phyloP scores from a whole-genome alignment of 2,797 vertebrate species.

The Champsocephalus gunnari region DNA sequence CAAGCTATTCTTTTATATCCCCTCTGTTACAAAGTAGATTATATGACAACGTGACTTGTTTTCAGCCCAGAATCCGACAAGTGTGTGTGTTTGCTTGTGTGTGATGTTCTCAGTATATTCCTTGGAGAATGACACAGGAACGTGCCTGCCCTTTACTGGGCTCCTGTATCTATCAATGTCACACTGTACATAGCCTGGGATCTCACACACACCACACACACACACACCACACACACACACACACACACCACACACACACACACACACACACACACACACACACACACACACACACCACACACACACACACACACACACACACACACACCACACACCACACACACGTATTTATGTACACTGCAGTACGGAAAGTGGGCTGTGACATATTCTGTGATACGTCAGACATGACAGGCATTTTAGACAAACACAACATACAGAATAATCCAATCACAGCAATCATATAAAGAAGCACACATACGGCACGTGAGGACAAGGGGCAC shows the following conservation, averaged over 20 bases:
- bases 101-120: conserved; percentile 26
- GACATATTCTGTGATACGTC: conserved; percentile 52
- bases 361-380: conserved; percentile 29
- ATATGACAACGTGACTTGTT: conserved; percentile 20
- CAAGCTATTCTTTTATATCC: conserved; percentile 21
- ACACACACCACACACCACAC: no score
- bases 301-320: neutral
- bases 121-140: conserved; percentile 38
- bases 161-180: conserved; percentile 67
- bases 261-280: neutral
- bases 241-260: conserved; percentile 3
- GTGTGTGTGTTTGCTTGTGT: conserved; percentile 27
- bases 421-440: conserved; percentile 5
- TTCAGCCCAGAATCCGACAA: conserved; percentile 25
- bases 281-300: conserved; percentile 11
- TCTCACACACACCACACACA: conserved; percentile 21
- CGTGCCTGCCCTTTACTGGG: conserved; percentile 50
- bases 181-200: conserved; percentile 52
- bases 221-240: conserved; percentile 4
- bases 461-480: conserved; percentile 41
- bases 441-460: conserved; percentile 12
- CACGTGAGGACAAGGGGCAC: conserved; percentile 59
- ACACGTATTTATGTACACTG: conserved; percentile 24
- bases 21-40: conserved; percentile 31
- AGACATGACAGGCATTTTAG: conserved; percentile 55